Conservation (phyloP, 35 echinoderm and acorn worm species). For the Heliocidaris tuberculata region DNA sequence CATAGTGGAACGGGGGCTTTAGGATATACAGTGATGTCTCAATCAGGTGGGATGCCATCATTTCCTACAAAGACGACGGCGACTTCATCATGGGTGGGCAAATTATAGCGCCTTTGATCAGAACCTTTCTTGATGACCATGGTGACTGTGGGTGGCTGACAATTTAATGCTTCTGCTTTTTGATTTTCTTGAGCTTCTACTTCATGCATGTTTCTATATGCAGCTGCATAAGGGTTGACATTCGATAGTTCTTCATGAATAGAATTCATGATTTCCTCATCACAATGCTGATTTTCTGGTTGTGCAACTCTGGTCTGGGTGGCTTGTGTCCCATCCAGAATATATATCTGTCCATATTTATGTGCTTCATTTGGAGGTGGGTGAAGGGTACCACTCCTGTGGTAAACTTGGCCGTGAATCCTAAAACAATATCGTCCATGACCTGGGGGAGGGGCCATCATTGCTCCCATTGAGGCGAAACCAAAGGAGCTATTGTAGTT, state of each 20-base stretch:
- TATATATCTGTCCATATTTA: not conserved
- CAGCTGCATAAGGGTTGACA: not conserved
- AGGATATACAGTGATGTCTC: no score
- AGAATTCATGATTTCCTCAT: not conserved
- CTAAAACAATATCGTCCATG: no score
- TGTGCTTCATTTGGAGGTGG: not conserved
- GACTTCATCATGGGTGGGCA: no score
- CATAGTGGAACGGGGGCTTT: no score
- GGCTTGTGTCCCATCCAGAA: not conserved
- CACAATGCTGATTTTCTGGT: not conserved
- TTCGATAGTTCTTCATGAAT: not conserved
- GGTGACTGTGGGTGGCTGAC: not conserved
- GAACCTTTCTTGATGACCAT: conserved; percentile 3
- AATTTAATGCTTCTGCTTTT: not conserved
- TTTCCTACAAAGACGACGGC: no score
- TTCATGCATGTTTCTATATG: not conserved
- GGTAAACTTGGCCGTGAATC: not conserved
- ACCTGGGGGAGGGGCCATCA: not conserved
- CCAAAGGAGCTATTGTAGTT: not conserved
- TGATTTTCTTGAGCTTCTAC: not conserved
- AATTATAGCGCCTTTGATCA: no score
- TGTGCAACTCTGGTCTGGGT: not conserved
- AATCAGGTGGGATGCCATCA: no score
- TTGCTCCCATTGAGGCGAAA: not conserved
- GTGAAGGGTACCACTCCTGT: not conserved